A percentile compares a stretch with the other conserved stretches of the same genome.
Conservation (phyloP, 1,140 invertebrate species). For the Platyura marginata region DNA sequence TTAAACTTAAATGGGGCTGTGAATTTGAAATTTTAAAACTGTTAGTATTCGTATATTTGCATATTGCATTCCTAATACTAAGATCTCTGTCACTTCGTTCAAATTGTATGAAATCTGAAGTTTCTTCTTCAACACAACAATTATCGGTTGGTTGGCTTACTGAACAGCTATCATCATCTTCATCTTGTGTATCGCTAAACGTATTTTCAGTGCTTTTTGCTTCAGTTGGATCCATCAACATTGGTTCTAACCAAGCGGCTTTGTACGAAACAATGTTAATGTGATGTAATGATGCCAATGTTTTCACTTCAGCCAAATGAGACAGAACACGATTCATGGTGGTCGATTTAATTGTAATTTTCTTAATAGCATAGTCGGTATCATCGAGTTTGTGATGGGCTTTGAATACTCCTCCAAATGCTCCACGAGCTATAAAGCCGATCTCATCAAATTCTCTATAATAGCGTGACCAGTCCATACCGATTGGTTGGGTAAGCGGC, state of each 20-base stretch:
- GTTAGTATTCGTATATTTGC: not conserved
- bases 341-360: slow-evolving; percentile 46
- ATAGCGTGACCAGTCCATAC: slow-evolving; percentile 42
- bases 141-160: not conserved
- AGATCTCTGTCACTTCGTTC: not conserved
- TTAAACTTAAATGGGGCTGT: slow-evolving; percentile 24
- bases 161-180: not conserved
- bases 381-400: slow-evolving; percentile 50
- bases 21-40: not conserved
- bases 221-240: slow-evolving; percentile 25
- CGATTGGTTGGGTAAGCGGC: slow-evolving; percentile 22
- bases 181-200: not conserved
- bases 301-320: slow-evolving; percentile 58
- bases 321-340: slow-evolving; percentile 34
- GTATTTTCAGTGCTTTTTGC: slow-evolving; percentile 14
- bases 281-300: slow-evolving; percentile 57
- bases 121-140: not conserved
- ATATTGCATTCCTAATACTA: not conserved
- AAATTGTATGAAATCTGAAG: slow-evolving; percentile 1
- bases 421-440: slow-evolving; percentile 44
- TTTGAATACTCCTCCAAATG: slow-evolving; percentile 45
- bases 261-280: slow-evolving; percentile 70
- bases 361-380: slow-evolving; percentile 63
- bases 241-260: slow-evolving; percentile 59
- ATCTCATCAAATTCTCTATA: slow-evolving; percentile 56